Evolutionary conservation across 2,888 invertebrate species (phyloP), one percentile per base, ranked within the genome.

Genomic region (Eustalomyia histrio): DNA sequence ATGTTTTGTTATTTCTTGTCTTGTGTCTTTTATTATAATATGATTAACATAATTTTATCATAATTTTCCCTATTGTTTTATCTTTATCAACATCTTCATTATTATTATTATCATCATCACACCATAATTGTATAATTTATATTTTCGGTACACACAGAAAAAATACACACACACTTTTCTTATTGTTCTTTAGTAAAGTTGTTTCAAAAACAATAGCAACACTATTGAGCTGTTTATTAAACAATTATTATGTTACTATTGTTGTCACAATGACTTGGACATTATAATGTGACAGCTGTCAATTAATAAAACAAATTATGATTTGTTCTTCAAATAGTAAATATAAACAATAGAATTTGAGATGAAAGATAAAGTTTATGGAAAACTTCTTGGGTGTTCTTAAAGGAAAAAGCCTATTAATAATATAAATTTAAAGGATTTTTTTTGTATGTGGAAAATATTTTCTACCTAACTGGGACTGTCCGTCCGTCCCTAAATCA

Each of bases 221-320:
- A 55, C 55, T 53, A n/a, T 24, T 61, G 55, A 63, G 21, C 65
- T 73, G 76, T 76, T 76, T 73, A 68, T 75, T 72, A 67, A 76
- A 73, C 73, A 76, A 76, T 73, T 69, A 65, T 47, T 55, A 50
- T 67, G 53, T 68, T 58, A 71, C 61, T 65, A 50, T 21, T 60
- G 61, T 52, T 57, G 72, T 68, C 64, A 69, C 64, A 68, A 78
- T 81, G 76, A 76, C 76, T 81, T 65, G 43, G 47, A 69, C 69
- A 81, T 81, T 76, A 78, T 64, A 64, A 78, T 74, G 78, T 81
- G 80, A 69, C 80, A 81, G 76, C 76, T 81, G 76, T 81, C 80
- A 80, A 73, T 76, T 80, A 80, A 69, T 69, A 80, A 73, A 76
- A 81, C 76, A 76, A 81, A 76, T 69, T 81, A 78, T 81, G 76